Conservation (phyloP, 2,113 vertebrate genomes). For the Albula glossodonta region DNA sequence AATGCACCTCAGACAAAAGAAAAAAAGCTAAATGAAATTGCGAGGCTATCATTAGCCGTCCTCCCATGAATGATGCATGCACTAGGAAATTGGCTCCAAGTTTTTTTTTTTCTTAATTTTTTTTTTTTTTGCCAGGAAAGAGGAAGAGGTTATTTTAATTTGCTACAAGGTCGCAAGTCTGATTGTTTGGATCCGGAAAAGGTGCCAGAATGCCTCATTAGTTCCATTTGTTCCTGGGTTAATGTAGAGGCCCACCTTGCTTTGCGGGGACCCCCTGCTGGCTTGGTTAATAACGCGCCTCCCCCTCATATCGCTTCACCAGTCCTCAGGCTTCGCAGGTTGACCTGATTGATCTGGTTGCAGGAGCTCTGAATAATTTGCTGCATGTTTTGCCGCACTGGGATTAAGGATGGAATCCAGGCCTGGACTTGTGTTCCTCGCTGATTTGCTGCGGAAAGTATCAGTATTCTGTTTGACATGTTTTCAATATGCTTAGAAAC, state of each 20-base stretch:
- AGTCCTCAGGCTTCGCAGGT: neutral
- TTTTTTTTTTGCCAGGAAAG: constrained; percentile 28
- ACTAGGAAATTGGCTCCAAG: constrained; percentile 44
- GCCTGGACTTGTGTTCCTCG: too few species aligned
- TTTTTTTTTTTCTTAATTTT: constrained; percentile 17
- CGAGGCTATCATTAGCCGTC: constrained; percentile 1
- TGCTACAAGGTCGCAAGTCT: constrained; percentile 14
- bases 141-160: constrained; percentile 36
- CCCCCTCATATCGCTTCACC: neutral
- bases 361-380: constrained; percentile 5
- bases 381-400: neutral
- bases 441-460: too few species aligned
- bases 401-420: neutral
- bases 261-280: neutral
- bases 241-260: too few species aligned
- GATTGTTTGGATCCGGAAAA: constrained; percentile 23
- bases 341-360: neutral
- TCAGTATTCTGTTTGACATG: too few species aligned
- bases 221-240: neutral
- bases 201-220: constrained; percentile 22
- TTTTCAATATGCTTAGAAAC: too few species aligned
- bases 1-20: constrained; percentile 1
- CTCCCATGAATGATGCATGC: constrained; percentile 50
- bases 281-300: neutral
- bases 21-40: constrained; percentile 30